Percentiles rank a stretch among this genome's conserved stretches.
These are phyloP conservation scores for Hypolimnas misippus DNA, from an alignment of 2,888 invertebrate species.

Conservation along the genomic window DNA sequence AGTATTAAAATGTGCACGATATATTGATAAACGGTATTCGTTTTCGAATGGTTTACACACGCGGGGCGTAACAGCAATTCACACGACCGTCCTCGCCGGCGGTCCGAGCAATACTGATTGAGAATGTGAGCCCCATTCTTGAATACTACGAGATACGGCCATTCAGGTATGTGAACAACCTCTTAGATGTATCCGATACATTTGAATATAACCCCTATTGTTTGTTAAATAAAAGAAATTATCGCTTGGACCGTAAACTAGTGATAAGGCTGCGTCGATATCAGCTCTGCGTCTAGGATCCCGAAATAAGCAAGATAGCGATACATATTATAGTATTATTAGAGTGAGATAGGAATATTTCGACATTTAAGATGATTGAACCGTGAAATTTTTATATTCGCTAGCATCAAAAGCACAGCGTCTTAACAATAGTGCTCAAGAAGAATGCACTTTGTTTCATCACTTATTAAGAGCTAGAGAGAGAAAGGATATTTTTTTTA, in stretches of 20 bases:
- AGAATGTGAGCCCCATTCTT: constrained; percentile 73
- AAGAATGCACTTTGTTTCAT: constrained; percentile 36
- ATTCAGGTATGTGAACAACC: constrained; percentile 81
- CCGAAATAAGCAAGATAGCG: constrained; percentile 61
- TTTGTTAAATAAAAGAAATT: constrained; percentile 53
- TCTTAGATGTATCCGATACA: constrained; percentile 55
- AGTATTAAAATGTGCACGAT: constrained; percentile 60
- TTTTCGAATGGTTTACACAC: constrained; percentile 54
- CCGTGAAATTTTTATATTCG: constrained; percentile 78
- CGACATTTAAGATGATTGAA: constrained; percentile 76
- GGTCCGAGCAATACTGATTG: constrained; percentile 62
- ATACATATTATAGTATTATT: constrained; percentile 39
- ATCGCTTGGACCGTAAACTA: constrained; percentile 47
- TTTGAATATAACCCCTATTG: constrained; percentile 58
- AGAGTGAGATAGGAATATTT: constrained; percentile 57
- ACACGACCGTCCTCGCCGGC: constrained; percentile 46
- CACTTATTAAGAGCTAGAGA: constrained; percentile 15
- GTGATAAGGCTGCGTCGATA: constrained; percentile 83
- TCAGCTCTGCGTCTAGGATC: constrained; percentile 80
- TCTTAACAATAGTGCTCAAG: constrained; percentile 61
- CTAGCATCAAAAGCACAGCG: constrained; percentile 67
- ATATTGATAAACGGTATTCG: constrained; percentile 32
- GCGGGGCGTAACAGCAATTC: constrained; percentile 50
- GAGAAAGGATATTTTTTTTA: not conserved
- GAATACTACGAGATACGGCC: constrained; percentile 78